phyloP scores from a whole-genome alignment of 2,113 vertebrate species.

The Apteryx mantelli region DNA sequence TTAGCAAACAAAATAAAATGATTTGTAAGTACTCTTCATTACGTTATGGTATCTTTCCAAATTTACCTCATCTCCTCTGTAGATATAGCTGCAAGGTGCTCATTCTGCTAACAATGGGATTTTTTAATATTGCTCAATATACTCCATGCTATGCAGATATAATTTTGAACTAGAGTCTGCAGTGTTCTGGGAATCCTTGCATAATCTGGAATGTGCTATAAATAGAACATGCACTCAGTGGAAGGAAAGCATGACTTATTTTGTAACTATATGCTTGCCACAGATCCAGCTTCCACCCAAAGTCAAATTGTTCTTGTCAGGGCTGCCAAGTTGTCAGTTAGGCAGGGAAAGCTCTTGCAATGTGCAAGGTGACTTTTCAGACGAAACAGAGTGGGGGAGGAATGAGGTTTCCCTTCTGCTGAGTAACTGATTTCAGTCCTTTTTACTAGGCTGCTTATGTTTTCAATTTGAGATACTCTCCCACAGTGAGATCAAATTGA shows the following conservation, averaged over 20 bases:
- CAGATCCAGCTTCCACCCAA: not conserved
- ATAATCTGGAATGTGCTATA: conserved; percentile 32
- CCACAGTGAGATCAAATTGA: not conserved
- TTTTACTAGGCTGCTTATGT: not conserved
- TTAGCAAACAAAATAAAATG: not conserved
- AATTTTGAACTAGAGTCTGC: conserved; percentile 11
- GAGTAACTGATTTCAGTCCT: not conserved
- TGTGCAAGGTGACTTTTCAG: not conserved
- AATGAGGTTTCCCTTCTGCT: not conserved
- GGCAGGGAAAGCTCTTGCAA: not conserved
- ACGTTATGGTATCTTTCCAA: not conserved
- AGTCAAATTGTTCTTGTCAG: not conserved
- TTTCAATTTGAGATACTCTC: not conserved
- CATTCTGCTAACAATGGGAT: not conserved
- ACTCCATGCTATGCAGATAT: not conserved
- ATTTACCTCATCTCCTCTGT: not conserved
- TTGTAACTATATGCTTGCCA: not conserved
- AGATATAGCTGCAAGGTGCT: not conserved
- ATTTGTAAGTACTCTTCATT: not conserved
- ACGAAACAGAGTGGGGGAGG: not conserved
- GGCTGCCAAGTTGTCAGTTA: not conserved
- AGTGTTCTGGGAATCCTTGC: conserved; percentile 72
- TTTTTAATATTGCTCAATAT: not conserved
- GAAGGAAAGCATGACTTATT: not conserved
- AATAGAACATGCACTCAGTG: not conserved